Base-by-base conservation (phyloP, 2,888 invertebrate species). In the Stenoptilia bipunctidactyla region DNA sequence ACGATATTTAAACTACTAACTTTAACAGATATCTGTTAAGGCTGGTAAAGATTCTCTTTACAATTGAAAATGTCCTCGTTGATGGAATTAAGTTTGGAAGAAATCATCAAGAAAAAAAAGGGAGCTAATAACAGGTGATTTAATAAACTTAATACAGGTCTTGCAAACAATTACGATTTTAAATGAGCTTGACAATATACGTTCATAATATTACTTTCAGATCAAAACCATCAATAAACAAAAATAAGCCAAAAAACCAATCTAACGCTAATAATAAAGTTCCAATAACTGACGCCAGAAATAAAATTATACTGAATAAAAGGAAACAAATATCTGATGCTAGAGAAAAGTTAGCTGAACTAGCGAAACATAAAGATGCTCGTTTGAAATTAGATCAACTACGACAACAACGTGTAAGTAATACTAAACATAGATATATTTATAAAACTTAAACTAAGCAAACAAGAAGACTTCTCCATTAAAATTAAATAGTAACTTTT, bases 241-340 rank as follows among this genome's bases (percentile, higher is more conserved):
- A 20, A 20, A 20, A 20, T 20, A 20, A 20, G 8, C 20, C 30
- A 8, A 30, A 2, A n/a, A 30, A 3, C 2, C 4, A 30, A 12
- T 10, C 30, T 30, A 12, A 9, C 10, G 6, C 30, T 30, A 12
- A n/a, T 8, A 48, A 47, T 36, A 61, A 57, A 42, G 34, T 54
- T 13, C 55, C 58, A 34, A 49, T 85, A 20, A 69, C 76, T 2
- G 94, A 94, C 82, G 94, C 93, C 13, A 86, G 94, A 37, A 87
- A 91, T 49, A 92, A 90, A 70, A 91, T 94, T 33, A 90, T 93
- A 49, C 89, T 89, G 37, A 93, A 92, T 56, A 92, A 92, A 60
- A 86, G 93, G 37, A 87, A 86, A 37, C 90, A 89, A 56, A 88
- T 94, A 15, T 86, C 86, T 0, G 94, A 94, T 83, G 94, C 94